Evolutionary conservation across 2,113 vertebrate species (phyloP).

Genomic region (Bettongia penicillata): DNA sequence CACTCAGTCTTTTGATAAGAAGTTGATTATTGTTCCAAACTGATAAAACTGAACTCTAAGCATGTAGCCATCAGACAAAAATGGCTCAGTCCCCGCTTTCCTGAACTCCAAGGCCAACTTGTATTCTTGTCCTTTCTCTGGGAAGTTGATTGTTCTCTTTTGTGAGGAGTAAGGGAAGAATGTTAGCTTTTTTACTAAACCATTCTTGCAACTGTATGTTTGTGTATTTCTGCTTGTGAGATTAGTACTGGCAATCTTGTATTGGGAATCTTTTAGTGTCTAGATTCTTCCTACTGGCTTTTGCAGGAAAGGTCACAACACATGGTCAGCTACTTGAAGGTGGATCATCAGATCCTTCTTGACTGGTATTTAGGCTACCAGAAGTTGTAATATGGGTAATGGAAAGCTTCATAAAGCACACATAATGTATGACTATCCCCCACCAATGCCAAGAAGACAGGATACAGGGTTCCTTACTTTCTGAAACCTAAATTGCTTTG

Average conservation of each 20-base stretch:
- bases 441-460: neutral
- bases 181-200: constrained; percentile 19
- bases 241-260: neutral
- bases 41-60: constrained; percentile 74
- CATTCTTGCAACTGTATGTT: neutral
- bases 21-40: constrained; percentile 75
- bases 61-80: neutral
- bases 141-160: neutral
- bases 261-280: neutral
- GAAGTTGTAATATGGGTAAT: neutral
- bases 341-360: neutral
- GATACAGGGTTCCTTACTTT: neutral
- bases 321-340: neutral
- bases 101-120: neutral
- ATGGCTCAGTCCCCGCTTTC: neutral
- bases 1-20: constrained; percentile 75
- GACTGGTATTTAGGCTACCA: neutral
- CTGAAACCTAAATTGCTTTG: constrained; percentile 2
- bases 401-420: neutral
- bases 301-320: constrained; percentile 3
- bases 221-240: neutral
- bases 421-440: neutral
- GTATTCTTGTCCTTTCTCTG: neutral
- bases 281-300: neutral
- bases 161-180: neutral